phyloP scores from a whole-genome alignment of 2,113 vertebrate species.

The Fulica atra region DNA sequence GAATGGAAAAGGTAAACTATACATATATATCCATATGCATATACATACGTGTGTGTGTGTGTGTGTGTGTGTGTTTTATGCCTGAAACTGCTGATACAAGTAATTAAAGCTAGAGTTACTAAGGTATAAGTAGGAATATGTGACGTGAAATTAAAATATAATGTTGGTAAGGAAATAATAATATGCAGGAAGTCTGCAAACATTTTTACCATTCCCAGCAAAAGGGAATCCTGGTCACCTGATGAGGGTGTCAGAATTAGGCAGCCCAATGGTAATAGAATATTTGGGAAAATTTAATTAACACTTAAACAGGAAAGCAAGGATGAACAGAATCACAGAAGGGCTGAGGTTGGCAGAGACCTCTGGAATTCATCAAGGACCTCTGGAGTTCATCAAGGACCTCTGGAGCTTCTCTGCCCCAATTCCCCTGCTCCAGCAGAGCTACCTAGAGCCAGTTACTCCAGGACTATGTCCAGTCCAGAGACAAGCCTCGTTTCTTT shows the following conservation, averaged over 20 bases:
- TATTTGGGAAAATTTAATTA: neutral
- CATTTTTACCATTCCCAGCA: neutral
- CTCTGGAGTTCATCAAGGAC: neutral
- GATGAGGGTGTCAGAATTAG: neutral
- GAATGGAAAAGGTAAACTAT: slow-evolving; percentile 76
- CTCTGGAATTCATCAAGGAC: neutral
- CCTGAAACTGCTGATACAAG: neutral
- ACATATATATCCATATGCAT: neutral
- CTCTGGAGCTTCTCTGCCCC: neutral
- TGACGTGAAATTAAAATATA: neutral
- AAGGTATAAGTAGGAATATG: neutral
- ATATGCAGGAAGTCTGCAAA: neutral
- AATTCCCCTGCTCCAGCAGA: neutral
- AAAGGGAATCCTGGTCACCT: neutral
- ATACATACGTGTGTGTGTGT: too few species aligned
- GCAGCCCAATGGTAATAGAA: neutral
- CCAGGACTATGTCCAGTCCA: neutral
- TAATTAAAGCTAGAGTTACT: neutral
- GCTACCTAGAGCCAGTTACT: neutral
- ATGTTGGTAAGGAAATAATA: neutral
- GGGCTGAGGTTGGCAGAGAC: neutral
- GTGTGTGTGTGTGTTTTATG: neutral
- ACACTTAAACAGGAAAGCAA: neutral
- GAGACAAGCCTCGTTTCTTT: neutral
- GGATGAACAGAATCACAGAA: neutral